These are phyloP conservation scores for Pipra filicauda DNA, from an alignment of 2,113 vertebrate species.

Conservation along the genomic window DNA sequence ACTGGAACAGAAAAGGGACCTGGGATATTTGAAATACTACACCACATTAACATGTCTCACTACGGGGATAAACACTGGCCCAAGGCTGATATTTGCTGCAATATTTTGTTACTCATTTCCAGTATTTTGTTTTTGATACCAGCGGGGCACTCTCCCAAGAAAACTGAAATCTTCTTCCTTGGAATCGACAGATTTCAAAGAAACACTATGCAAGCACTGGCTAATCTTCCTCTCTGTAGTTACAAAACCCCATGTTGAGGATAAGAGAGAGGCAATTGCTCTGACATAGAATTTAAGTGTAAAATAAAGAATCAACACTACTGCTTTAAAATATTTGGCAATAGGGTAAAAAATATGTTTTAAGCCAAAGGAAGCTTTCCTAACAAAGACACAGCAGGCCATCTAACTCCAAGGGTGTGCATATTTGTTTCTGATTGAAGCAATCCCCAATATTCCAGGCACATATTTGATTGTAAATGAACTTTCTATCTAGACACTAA, in stretches of 20 bases:
- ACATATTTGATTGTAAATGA: neutral
- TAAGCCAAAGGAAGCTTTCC: neutral
- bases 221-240: neutral
- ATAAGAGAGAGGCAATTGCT: neutral
- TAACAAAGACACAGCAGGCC: neutral
- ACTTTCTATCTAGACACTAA: neutral
- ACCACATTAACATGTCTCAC: neutral
- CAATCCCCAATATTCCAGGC: neutral
- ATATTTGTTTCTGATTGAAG: neutral
- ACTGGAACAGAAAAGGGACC: rapidly evolving
- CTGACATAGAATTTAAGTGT: neutral
- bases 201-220: neutral
- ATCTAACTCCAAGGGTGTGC: neutral
- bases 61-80: neutral
- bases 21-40: neutral
- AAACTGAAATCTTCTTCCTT: neutral
- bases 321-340: neutral
- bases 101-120: neutral
- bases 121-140: neutral
- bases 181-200: neutral
- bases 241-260: neutral
- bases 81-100: neutral
- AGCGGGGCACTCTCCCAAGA: neutral
- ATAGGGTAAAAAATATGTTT: neutral
- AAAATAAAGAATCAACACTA: neutral